A percentile compares a stretch with the other conserved stretches of the same genome.
phyloP scores from a whole-genome alignment of 2,888 invertebrate species.

The Caenorhabditis imperialis region DNA sequence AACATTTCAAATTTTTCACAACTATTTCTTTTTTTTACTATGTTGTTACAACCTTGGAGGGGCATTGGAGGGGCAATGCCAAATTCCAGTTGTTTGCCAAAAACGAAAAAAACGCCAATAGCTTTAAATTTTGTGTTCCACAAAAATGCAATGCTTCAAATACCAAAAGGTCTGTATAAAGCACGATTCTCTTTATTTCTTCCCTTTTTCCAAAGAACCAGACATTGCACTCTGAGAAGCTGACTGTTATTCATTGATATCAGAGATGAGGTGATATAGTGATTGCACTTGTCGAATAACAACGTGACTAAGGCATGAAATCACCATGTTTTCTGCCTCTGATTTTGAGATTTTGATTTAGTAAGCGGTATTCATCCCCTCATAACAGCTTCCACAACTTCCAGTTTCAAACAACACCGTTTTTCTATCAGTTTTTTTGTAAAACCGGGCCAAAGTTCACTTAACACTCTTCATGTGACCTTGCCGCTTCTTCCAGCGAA shows the following conservation, averaged over 20 bases:
- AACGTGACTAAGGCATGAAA: conserved; percentile 36
- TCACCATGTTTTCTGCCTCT: conserved; percentile 21
- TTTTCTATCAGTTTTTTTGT: too few relatives aligned
- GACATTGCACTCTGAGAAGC: conserved; percentile 32
- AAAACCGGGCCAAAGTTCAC: conserved; percentile 24
- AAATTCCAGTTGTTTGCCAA: conserved; percentile 29
- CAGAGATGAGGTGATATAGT: conserved; percentile 33
- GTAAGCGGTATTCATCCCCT: not conserved
- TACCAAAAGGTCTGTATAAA: conserved; percentile 24
- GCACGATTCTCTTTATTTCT: conserved; percentile 18
- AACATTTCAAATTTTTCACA: conserved; percentile 15
- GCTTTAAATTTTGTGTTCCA: conserved; percentile 46
- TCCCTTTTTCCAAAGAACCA: conserved; percentile 17
- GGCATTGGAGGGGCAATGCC: too few relatives aligned
- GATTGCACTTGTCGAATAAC: conserved; percentile 33
- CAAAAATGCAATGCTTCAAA: conserved; percentile 48
- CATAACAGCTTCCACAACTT: too few relatives aligned
- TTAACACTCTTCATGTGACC: conserved; percentile 44
- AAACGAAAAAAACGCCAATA: too few relatives aligned
- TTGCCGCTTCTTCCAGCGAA: conserved; percentile 48
- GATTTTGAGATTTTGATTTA: conserved; percentile 22
- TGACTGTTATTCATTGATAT: conserved; percentile 35
- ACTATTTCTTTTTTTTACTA: conserved; percentile 22
- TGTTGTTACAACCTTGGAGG: too few relatives aligned
- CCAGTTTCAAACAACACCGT: too few relatives aligned